phyloP scores from a whole-genome alignment of 2,113 vertebrate species.

The Epinephelus moara region DNA sequence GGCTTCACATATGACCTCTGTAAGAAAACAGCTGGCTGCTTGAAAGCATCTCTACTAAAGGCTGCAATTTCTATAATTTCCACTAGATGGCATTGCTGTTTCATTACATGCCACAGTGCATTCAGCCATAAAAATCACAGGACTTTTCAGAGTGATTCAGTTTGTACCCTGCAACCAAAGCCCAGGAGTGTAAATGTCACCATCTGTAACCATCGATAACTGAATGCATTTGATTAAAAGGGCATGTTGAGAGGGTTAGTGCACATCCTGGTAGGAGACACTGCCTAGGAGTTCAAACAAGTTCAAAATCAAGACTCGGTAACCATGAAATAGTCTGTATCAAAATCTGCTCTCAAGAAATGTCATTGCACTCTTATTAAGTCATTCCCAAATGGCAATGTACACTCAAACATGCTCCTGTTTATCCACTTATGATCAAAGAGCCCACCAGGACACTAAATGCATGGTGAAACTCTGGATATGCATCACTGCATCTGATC shows the following conservation, averaged over 20 bases:
- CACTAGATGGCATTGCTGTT: slow-evolving; percentile 65
- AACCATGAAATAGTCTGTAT: slow-evolving; percentile 17
- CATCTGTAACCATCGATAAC: not conserved
- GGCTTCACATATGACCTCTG: not conserved
- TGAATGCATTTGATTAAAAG: not conserved
- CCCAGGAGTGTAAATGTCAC: not conserved
- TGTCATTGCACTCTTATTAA: slow-evolving; percentile 5
- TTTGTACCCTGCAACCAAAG: not conserved
- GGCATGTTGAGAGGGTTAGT: not conserved
- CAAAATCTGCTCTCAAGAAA: slow-evolving; percentile 25
- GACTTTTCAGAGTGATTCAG: not conserved
- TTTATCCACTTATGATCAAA: slow-evolving; percentile 32
- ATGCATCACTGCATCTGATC: not conserved
- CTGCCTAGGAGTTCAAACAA: not conserved
- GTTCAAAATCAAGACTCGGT: not conserved
- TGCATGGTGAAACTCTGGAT: not conserved
- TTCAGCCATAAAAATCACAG: not conserved
- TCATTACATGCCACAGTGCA: not conserved
- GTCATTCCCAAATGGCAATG: not conserved
- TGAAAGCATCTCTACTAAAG: not conserved
- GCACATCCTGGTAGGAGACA: not conserved
- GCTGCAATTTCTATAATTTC: not conserved
- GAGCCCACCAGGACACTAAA: not conserved
- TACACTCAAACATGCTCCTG: not conserved
- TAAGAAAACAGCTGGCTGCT: not conserved